These are phyloP conservation scores for Coryphaenoides rupestris DNA, from an alignment of 2,113 vertebrate genomes.

Conservation along the genomic window DNA sequence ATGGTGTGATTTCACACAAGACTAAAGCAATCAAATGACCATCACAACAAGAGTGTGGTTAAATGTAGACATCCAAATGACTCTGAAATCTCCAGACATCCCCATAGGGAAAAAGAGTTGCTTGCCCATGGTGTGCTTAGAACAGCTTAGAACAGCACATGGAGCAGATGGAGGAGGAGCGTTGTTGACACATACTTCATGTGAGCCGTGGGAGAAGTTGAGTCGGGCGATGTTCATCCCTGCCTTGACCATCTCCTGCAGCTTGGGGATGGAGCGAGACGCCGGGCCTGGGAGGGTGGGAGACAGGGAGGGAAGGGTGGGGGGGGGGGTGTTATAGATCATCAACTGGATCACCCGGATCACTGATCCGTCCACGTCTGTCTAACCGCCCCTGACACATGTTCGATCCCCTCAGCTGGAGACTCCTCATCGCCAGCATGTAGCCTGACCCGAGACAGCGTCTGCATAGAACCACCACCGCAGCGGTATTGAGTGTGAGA, in stretches of 20 bases:
- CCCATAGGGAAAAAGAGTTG: constrained; percentile 3
- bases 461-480: too few relatives aligned
- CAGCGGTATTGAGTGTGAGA: too few relatives aligned
- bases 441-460: not conserved
- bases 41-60: too few relatives aligned
- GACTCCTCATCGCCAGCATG: not conserved
- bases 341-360: not conserved
- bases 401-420: not conserved
- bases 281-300: constrained; percentile 75
- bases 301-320: not conserved
- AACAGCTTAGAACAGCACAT: too few relatives aligned
- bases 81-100: not conserved
- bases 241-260: constrained; percentile 87
- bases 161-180: not conserved
- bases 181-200: constrained; percentile 74
- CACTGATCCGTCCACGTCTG: not conserved
- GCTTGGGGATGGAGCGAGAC: constrained; percentile 76
- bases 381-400: not conserved
- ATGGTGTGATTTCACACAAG: too few relatives aligned
- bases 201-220: constrained; percentile 87
- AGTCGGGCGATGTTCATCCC: constrained; percentile 88
- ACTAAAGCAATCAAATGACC: too few relatives aligned
- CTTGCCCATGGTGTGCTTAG: too few relatives aligned
- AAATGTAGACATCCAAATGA: too few relatives aligned
- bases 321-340: not conserved